phyloP scores from a whole-genome alignment of 1,140 invertebrate species.

The Pogonomyrmex barbatus region DNA sequence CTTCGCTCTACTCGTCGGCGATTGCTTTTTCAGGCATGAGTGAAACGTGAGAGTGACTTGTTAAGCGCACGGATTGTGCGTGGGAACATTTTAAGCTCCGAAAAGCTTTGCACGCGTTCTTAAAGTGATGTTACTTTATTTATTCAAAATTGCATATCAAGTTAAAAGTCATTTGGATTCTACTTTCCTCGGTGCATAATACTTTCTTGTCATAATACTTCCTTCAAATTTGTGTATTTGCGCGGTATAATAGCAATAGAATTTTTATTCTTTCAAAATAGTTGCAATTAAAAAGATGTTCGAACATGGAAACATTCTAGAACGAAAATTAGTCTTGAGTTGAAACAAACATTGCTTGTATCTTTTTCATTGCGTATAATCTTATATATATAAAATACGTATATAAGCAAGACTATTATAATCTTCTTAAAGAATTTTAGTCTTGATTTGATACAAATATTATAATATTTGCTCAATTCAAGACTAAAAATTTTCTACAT shows the following conservation, averaged over 20 bases:
- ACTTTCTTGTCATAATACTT: background rate
- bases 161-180: background rate
- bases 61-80: slow-evolving; percentile 62
- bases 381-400: no score
- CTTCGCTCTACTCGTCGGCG: slow-evolving; percentile 76
- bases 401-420: no score
- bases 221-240: background rate
- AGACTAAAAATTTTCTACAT: no score
- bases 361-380: no score
- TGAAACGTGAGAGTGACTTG: slow-evolving; percentile 38
- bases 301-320: no score
- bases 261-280: no score
- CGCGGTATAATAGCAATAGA: background rate
- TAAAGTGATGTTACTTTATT: background rate
- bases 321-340: no score
- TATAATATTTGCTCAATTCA: no score
- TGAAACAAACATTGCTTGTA: no score
- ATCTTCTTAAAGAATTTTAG: no score
- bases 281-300: no score
- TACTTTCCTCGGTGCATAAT: background rate
- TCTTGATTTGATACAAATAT: no score
- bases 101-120: background rate
- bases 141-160: background rate
- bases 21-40: slow-evolving; percentile 80
- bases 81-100: slow-evolving; percentile 73